These are phyloP conservation scores for Caenorhabditis inopinata DNA, from an alignment of 1,140 invertebrate species.

Conservation along the genomic window DNA sequence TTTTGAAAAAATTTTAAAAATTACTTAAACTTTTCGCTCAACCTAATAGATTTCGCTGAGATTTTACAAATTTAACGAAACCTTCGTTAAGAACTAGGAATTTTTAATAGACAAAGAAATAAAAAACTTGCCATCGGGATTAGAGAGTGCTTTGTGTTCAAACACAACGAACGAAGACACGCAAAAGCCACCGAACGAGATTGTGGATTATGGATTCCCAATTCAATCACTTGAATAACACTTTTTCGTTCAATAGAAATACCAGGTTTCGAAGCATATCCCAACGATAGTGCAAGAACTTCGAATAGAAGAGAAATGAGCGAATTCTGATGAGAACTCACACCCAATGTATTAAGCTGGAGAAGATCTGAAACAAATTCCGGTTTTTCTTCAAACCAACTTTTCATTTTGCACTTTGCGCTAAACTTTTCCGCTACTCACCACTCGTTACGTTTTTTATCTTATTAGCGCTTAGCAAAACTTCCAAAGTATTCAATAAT, in stretches of 20 bases:
- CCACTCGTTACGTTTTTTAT: slow-evolving; percentile 4
- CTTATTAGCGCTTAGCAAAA: neutral
- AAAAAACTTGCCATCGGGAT: slow-evolving; percentile 12
- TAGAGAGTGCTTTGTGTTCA: neutral
- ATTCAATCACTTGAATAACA: slow-evolving; percentile 12
- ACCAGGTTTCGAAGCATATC: neutral
- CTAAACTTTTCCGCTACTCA: too few species aligned
- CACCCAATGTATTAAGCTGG: neutral
- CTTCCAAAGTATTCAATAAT: slow-evolving; percentile 36
- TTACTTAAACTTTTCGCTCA: too few species aligned
- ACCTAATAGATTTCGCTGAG: too few species aligned
- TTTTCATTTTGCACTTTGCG: neutral
- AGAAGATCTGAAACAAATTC: slow-evolving; percentile 19
- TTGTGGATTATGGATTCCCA: neutral
- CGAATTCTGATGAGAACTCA: neutral
- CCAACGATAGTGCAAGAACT: neutral
- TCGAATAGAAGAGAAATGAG: slow-evolving; percentile 6
- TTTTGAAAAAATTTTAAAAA: too few species aligned
- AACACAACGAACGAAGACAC: neutral
- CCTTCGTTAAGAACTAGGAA: too few species aligned
- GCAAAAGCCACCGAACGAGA: neutral
- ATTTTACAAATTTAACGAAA: too few species aligned
- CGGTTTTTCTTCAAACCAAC: neutral
- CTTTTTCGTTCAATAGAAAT: neutral
- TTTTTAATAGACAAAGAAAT: too few species aligned